Percentiles rank a stretch among this genome's conserved stretches.
Evolutionary conservation across 2,888 invertebrate species (phyloP).

Genomic region (Coronaproctus castanopsis): DNA sequence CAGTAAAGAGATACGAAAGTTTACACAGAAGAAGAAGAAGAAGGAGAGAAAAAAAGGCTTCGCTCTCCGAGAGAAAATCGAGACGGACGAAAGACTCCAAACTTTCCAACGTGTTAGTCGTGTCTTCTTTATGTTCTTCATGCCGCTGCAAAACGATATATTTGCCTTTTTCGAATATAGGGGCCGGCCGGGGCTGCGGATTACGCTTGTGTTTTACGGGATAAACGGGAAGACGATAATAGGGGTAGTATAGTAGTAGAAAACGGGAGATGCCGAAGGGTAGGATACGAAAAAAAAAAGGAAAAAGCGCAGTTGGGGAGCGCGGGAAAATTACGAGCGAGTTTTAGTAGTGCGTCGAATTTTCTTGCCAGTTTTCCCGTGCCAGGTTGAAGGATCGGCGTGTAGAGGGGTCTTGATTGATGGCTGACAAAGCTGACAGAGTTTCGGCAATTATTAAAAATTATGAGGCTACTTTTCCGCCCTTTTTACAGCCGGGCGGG

Average conservation of each 20-base stretch:
- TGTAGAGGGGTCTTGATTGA: slow-evolving; percentile 13
- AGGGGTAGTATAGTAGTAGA: neutral
- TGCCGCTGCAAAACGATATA: too few relatives aligned
- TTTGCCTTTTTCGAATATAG: too few relatives aligned
- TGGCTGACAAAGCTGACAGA: slow-evolving; percentile 17
- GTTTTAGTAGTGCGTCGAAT: slow-evolving; percentile 13
- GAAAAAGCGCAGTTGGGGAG: neutral
- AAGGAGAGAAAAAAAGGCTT: too few relatives aligned
- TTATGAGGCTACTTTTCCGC: slow-evolving; percentile 20
- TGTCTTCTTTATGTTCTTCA: too few relatives aligned
- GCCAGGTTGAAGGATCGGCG: slow-evolving; percentile 8
- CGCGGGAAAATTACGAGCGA: slow-evolving; percentile 12
- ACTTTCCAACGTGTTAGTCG: too few relatives aligned
- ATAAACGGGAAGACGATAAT: neutral
- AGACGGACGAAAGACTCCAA: too few relatives aligned
- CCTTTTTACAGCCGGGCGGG: slow-evolving; percentile 14
- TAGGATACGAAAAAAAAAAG: neutral
- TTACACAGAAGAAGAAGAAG: too few relatives aligned
- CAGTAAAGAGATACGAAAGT: too few relatives aligned
- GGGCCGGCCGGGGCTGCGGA: neutral
- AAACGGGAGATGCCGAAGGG: neutral
- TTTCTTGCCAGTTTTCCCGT: slow-evolving; percentile 13
- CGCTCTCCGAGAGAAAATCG: too few relatives aligned
- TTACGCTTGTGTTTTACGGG: neutral
- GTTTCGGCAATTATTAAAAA: slow-evolving; percentile 20